Percentiles rank a stretch among this genome's conserved stretches.
Conservation (phyloP, 2,888 invertebrate genomes). For the Prosapia bicincta region DNA sequence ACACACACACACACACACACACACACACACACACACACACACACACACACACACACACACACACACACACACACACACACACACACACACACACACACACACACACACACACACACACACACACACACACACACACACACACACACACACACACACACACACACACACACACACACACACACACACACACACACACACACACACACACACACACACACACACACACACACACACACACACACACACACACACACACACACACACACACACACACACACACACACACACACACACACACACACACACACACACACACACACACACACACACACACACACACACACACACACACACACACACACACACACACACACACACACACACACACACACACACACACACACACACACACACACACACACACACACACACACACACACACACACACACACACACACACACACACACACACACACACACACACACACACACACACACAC, state of each 20-base stretch:
- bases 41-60: slow-evolving; percentile 22
- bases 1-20: slow-evolving; percentile 16
- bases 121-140: slow-evolving; percentile 15
- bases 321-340: slow-evolving; percentile 20
- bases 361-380: slow-evolving; percentile 16
- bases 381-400: slow-evolving; percentile 21
- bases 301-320: neutral
- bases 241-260: slow-evolving; percentile 23
- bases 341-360: slow-evolving; percentile 16
- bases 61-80: slow-evolving; percentile 14
- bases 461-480: slow-evolving; percentile 21
- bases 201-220: slow-evolving; percentile 28
- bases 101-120: slow-evolving; percentile 16
- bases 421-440: slow-evolving; percentile 18
- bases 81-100: slow-evolving; percentile 16
- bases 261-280: slow-evolving; percentile 17
- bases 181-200: slow-evolving; percentile 20
- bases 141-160: slow-evolving; percentile 18
- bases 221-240: slow-evolving; percentile 24
- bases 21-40: slow-evolving; percentile 12
- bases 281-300: slow-evolving; percentile 7
- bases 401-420: slow-evolving; percentile 15
- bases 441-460: slow-evolving; percentile 16
- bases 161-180: slow-evolving; percentile 16
- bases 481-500: slow-evolving; percentile 11